Percentiles rank a stretch among this genome's conserved stretches.
Evolutionary conservation across 2,888 invertebrate species (phyloP).

Genomic region (Platypus cylindrus): DNA sequence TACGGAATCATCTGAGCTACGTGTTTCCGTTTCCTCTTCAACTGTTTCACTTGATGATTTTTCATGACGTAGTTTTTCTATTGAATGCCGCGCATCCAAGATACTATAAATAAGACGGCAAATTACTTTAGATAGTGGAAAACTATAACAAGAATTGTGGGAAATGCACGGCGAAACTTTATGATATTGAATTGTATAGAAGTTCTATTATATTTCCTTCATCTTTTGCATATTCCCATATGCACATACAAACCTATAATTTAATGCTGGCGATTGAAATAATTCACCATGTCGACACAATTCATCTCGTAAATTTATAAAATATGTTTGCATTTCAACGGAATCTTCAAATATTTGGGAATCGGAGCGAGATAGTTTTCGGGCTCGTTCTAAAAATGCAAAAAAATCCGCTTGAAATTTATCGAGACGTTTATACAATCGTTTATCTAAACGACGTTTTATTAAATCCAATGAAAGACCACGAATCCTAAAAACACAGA

Average conservation of each 20-base stretch:
- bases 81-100: slow-evolving; percentile 56
- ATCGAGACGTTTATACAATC: slow-evolving; percentile 85
- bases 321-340: slow-evolving; percentile 82
- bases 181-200: too few relatives aligned
- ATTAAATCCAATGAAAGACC: slow-evolving; percentile 86
- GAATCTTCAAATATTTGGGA: slow-evolving; percentile 95
- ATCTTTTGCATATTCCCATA: too few relatives aligned
- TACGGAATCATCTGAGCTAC: slow-evolving; percentile 38
- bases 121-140: too few relatives aligned
- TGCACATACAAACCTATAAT: slow-evolving; percentile 61
- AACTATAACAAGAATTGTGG: too few relatives aligned
- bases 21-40: slow-evolving; percentile 58
- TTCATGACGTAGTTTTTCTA: slow-evolving; percentile 62
- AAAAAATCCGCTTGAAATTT: slow-evolving; percentile 96
- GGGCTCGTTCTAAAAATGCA: slow-evolving; percentile 78
- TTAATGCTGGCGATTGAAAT: slow-evolving; percentile 76
- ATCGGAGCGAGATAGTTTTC: slow-evolving; percentile 78
- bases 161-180: too few relatives aligned
- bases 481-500: slow-evolving; percentile 45
- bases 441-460: slow-evolving; percentile 82
- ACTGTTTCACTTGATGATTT: slow-evolving; percentile 66
- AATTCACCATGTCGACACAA: slow-evolving; percentile 64
- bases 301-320: slow-evolving; percentile 62
- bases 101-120: slow-evolving; percentile 27
- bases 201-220: too few relatives aligned